Percentiles rank a stretch among this genome's conserved stretches.
Evolutionary conservation across 1,140 invertebrate genomes (phyloP).

Genomic region (Antheraea pernyi): DNA sequence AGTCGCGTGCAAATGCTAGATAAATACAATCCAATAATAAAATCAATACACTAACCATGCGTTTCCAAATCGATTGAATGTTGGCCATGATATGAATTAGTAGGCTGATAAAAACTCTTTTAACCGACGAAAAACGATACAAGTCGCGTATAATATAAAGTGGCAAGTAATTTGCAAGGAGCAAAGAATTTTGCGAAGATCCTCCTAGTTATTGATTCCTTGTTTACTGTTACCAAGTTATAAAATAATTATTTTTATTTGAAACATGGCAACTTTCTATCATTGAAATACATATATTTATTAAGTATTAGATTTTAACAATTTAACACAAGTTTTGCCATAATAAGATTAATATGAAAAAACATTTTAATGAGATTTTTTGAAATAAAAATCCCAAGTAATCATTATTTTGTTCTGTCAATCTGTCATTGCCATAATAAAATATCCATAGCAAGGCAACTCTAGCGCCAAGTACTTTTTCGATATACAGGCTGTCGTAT

Average conservation of each 20-base stretch:
- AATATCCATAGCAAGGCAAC: conserved; percentile 28
- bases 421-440: not conserved
- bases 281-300: not conserved
- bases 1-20: too few species aligned
- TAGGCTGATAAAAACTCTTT: not conserved
- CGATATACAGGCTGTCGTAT: conserved; percentile 42
- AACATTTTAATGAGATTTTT: too few species aligned
- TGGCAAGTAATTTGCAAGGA: not conserved
- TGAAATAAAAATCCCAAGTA: too few species aligned
- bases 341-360: too few species aligned
- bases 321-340: not conserved
- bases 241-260: not conserved
- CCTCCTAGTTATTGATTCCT: not conserved
- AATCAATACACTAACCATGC: conserved; percentile 51
- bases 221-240: not conserved
- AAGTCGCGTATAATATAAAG: not conserved
- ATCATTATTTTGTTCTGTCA: not conserved
- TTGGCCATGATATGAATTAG: conserved; percentile 47
- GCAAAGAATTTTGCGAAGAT: not conserved
- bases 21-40: not conserved
- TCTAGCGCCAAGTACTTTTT: conserved; percentile 60
- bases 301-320: not conserved
- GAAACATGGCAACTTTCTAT: not conserved
- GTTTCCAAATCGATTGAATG: conserved; percentile 53
- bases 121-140: not conserved